Conservation (phyloP, 2,888 invertebrate genomes). For the Spatulosminthurus flaviceps region DNA sequence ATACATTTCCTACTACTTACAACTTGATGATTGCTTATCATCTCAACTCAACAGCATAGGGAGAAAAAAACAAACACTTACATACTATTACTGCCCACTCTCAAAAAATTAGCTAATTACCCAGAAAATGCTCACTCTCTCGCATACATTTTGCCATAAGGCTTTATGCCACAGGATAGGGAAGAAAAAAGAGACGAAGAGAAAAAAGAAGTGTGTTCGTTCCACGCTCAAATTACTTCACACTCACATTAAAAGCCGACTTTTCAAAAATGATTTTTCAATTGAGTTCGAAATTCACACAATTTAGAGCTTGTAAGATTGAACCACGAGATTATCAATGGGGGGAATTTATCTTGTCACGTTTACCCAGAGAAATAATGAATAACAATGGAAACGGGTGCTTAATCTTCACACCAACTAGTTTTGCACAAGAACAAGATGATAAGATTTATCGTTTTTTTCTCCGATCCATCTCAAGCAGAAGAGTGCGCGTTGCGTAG, state of each 20-base stretch:
- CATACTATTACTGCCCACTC: neutral
- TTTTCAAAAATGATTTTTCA: neutral
- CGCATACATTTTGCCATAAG: neutral
- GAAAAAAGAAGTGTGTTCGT: neutral
- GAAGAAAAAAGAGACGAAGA: no score
- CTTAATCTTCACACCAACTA: constrained; percentile 18
- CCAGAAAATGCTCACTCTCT: neutral
- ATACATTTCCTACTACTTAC: constrained; percentile 18
- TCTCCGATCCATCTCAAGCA: constrained; percentile 2
- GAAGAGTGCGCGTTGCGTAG: constrained; percentile 4
- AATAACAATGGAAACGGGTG: constrained; percentile 13
- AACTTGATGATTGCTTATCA: neutral
- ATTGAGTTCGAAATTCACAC: constrained; percentile 2
- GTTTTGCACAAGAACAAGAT: constrained; percentile 18
- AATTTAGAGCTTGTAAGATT: constrained; percentile 1
- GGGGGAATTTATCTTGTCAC: constrained; percentile 9
- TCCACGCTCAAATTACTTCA: neutral
- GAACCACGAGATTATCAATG: constrained; percentile 7
- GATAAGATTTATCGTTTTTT: constrained; percentile 18
- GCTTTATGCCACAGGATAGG: neutral
- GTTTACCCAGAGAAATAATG: constrained; percentile 18
- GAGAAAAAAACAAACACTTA: constrained; percentile 1
- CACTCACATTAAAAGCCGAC: neutral
- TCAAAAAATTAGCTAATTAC: neutral
- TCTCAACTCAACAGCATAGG: neutral